phyloP scores from a whole-genome alignment of 2,888 invertebrate species.

The Cataglyphis rosenhaueri region DNA sequence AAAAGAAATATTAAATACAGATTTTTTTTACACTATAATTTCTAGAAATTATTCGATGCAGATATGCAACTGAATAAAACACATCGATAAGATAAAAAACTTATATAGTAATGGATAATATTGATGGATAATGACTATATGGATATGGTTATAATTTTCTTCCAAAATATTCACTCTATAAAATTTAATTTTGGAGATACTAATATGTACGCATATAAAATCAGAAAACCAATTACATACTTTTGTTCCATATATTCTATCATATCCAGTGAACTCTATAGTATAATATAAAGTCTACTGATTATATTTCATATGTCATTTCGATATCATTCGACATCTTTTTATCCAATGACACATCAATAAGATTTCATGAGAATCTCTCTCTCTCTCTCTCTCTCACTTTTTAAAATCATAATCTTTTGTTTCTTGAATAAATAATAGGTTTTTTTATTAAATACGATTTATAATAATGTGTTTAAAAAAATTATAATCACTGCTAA shows the following conservation, averaged over 20 bases:
- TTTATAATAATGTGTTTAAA: not conserved
- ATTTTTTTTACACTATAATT: constrained; percentile 3
- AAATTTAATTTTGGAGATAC: not conserved
- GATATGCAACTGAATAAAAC: constrained; percentile 6
- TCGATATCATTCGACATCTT: not conserved
- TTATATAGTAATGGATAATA: not conserved
- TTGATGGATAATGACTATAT: not conserved
- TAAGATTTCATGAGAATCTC: not conserved
- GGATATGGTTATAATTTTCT: not conserved
- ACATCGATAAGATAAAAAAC: not conserved
- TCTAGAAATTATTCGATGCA: not conserved
- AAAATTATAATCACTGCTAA: not conserved
- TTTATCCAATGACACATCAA: not conserved
- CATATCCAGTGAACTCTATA: not conserved
- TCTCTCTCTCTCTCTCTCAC: not conserved
- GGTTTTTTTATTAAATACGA: not conserved
- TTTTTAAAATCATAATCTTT: not conserved
- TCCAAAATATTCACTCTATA: not conserved
- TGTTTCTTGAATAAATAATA: not conserved
- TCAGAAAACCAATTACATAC: not conserved
- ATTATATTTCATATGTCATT: not conserved
- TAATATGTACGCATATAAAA: not conserved
- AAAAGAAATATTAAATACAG: constrained; percentile 2
- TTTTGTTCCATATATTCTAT: not conserved
- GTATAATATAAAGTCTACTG: not conserved